phyloP scores from a whole-genome alignment of 30 jellyfish, hydroid and myxozoan species.

The Pelagia noctiluca region DNA sequence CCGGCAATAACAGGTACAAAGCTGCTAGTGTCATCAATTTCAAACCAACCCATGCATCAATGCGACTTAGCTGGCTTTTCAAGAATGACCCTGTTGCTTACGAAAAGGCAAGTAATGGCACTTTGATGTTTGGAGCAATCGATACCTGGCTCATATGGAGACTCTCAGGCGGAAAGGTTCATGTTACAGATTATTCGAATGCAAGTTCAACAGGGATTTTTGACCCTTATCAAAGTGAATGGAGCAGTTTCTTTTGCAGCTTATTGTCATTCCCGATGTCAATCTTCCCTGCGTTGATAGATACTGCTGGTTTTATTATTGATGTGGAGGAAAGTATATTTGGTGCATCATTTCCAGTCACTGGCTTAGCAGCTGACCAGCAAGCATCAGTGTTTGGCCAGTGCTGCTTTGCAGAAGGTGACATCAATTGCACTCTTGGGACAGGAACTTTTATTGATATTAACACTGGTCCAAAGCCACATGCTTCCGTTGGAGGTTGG shows the following conservation, averaged over 20 bases:
- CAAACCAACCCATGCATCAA: conserved; percentile 55
- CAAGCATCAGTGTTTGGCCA: conserved; percentile 92
- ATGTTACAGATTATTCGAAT: conserved; percentile 68
- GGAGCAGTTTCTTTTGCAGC: conserved; percentile 58
- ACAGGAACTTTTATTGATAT: conserved; percentile 93
- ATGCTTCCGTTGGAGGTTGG: conserved; percentile 84
- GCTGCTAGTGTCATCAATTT: conserved; percentile 67
- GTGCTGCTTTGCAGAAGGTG: conserved; percentile 85
- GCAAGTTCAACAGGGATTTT: conserved; percentile 77
- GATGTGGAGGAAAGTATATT: conserved; percentile 79
- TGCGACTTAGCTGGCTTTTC: conserved; percentile 75
- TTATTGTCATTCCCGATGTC: conserved; percentile 52
- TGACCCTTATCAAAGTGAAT: conserved; percentile 55
- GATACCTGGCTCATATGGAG: conserved; percentile 95
- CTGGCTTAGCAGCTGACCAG: conserved; percentile 86
- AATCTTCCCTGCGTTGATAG: conserved; percentile 54
- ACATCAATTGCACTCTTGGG: conserved; percentile 78
- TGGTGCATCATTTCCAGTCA: conserved; percentile 87
- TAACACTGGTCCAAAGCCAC: conserved; percentile 79
- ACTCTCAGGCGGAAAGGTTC: conserved; percentile 66
- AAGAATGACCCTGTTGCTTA: conserved; percentile 60
- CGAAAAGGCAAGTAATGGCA: conserved; percentile 67
- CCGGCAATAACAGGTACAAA: conserved; percentile 51
- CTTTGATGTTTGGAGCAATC: conserved; percentile 82
- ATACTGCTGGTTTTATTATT: conserved; percentile 67